Conservation (phyloP, 2,797 vertebrate species). For the Anguilla obscura region DNA sequence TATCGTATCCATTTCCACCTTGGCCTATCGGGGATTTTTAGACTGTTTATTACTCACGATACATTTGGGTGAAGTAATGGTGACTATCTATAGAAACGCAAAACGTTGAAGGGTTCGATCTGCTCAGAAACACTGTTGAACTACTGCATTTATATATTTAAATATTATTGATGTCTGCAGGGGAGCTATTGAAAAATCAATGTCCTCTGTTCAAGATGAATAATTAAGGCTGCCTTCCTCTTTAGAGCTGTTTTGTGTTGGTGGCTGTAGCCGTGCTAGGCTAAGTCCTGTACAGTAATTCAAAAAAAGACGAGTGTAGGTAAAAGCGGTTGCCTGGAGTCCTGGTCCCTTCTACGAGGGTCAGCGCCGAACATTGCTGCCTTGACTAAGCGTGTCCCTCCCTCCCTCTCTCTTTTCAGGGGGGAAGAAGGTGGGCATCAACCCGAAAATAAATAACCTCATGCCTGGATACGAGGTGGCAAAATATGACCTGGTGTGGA, state of each 20-base stretch:
- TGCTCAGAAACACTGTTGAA: background rate
- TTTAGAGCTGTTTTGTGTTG: background rate
- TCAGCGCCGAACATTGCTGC: background rate
- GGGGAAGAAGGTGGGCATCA: conserved; percentile 97
- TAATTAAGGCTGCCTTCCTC: background rate
- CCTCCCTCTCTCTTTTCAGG: conserved; percentile 51
- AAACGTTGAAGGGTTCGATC: background rate
- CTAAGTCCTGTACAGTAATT: background rate
- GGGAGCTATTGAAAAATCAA: conserved; percentile 1
- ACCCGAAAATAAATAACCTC: conserved; percentile 98
- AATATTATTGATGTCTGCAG: background rate
- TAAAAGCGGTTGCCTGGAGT: background rate
- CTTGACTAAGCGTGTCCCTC: background rate
- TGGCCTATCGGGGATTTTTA: background rate
- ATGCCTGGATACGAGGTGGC: conserved; percentile 97
- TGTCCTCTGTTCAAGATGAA: background rate
- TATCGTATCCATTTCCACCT: background rate
- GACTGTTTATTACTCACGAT: background rate
- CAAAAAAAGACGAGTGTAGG: background rate
- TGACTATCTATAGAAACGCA: background rate
- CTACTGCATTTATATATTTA: background rate
- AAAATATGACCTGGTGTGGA: conserved; percentile 94
- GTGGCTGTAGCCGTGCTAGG: background rate
- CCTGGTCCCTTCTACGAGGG: background rate
- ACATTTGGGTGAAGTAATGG: background rate